A percentile compares a stretch with the other conserved stretches of the same genome.
These are phyloP conservation scores for Ooceraea biroi DNA, from an alignment of 1,140 invertebrate genomes.

Conservation along the genomic window DNA sequence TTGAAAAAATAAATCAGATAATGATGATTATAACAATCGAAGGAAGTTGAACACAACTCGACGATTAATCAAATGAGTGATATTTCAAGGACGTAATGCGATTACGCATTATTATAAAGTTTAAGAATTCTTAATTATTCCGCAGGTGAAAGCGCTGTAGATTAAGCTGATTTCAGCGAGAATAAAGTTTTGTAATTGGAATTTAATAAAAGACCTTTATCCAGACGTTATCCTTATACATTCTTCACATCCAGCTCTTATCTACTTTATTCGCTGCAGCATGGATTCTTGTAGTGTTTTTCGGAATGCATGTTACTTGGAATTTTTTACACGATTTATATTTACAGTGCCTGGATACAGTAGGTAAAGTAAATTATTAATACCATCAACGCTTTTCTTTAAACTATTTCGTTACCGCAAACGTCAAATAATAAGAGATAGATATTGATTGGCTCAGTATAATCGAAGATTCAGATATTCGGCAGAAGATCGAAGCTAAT, in stretches of 20 bases:
- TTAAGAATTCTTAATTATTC: conserved; percentile 36
- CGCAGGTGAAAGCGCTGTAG: conserved; percentile 21
- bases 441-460: not conserved
- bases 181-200: conserved; percentile 47
- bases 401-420: not conserved
- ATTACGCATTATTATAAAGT: conserved; percentile 14
- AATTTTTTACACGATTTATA: not conserved
- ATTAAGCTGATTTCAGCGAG: conserved; percentile 27
- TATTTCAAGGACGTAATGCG: not conserved
- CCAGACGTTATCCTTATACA: conserved; percentile 31
- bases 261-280: not conserved
- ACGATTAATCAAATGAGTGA: conserved; percentile 35
- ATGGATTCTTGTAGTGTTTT: not conserved
- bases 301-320: not conserved
- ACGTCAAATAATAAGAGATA: too few species aligned
- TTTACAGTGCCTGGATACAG: too few species aligned
- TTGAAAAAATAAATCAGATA: conserved; percentile 3
- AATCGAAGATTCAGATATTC: too few species aligned
- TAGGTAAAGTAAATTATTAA: too few species aligned
- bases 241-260: not conserved
- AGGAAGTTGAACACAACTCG: conserved; percentile 8
- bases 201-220: conserved; percentile 54
- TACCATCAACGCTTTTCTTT: too few species aligned
- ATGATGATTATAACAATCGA: not conserved
- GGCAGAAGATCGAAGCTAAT: conserved; percentile 21